These are phyloP conservation scores for Lutjanus erythropterus DNA, from an alignment of 2,113 vertebrate species.

Conservation along the genomic window DNA sequence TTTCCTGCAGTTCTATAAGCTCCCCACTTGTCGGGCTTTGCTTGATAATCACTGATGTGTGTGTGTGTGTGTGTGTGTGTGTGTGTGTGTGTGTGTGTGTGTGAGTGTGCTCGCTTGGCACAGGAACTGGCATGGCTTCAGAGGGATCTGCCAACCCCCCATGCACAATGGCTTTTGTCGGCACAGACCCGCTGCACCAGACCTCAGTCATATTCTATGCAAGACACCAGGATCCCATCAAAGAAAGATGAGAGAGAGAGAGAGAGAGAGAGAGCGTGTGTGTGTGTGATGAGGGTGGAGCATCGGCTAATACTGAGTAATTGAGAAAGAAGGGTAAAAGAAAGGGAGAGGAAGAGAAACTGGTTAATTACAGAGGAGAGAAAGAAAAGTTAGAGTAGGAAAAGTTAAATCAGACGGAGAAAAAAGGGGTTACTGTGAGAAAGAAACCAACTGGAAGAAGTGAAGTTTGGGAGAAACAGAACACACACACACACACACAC, in stretches of 20 bases:
- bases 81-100: slow-evolving; percentile 15
- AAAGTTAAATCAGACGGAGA: background rate
- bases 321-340: slow-evolving; percentile 22
- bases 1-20: slow-evolving; percentile 68
- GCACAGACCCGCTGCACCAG: slow-evolving; percentile 58
- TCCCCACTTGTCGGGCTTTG: slow-evolving; percentile 73
- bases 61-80: slow-evolving; percentile 34
- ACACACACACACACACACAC: slow-evolving; percentile 17
- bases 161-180: slow-evolving; percentile 75
- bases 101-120: slow-evolving; percentile 18
- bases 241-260: slow-evolving; percentile 45
- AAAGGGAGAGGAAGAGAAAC: slow-evolving; percentile 26
- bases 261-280: too few relatives aligned
- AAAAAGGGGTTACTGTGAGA: slow-evolving; percentile 3
- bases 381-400: background rate
- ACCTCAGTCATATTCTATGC: slow-evolving; percentile 49
- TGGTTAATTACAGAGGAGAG: slow-evolving; percentile 9
- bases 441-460: background rate
- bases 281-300: slow-evolving; percentile 30
- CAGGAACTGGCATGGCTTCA: slow-evolving; percentile 73
- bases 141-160: slow-evolving; percentile 55
- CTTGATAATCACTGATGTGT: slow-evolving; percentile 69
- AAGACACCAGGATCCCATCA: slow-evolving; percentile 64
- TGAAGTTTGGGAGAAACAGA: background rate
- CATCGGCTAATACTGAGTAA: slow-evolving; percentile 1